phyloP scores from a whole-genome alignment of 1,140 invertebrate species.

The Drosophila parvula region DNA sequence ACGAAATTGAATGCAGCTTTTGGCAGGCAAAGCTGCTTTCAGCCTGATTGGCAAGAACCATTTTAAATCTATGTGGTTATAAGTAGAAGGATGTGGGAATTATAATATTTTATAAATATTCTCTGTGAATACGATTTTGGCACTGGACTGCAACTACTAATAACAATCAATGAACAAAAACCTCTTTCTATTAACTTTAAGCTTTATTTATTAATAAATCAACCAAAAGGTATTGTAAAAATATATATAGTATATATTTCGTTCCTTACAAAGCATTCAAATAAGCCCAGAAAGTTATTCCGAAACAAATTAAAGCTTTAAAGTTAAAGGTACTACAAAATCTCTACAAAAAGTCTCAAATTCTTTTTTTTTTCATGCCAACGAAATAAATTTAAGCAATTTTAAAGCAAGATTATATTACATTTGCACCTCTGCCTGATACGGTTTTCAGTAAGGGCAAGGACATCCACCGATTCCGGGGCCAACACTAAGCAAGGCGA shows the following conservation, averaged over 20 bases:
- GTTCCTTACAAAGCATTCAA: too few species aligned
- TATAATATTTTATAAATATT: background rate
- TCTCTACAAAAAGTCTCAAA: background rate
- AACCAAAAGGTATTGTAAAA: too few species aligned
- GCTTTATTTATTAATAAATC: too few species aligned
- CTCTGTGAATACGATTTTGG: background rate
- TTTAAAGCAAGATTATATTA: constrained; percentile 7
- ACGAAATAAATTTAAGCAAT: background rate
- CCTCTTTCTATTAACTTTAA: background rate
- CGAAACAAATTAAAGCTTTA: background rate
- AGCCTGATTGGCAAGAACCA: constrained; percentile 11
- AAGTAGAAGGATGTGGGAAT: background rate
- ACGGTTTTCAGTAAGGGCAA: background rate
- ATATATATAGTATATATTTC: too few species aligned
- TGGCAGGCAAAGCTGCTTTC: constrained; percentile 17
- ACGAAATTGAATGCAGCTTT: constrained; percentile 42
- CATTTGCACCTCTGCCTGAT: background rate
- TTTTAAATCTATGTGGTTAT: background rate
- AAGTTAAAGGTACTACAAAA: background rate
- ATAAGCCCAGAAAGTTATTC: background rate
- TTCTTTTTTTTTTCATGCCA: background rate
- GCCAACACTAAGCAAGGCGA: constrained; percentile 8
- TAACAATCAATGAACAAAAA: background rate
- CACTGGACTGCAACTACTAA: background rate
- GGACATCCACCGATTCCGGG: constrained; percentile 5